phyloP scores from a whole-genome alignment of 2,113 vertebrate genomes.

The Charadrius vociferus region DNA sequence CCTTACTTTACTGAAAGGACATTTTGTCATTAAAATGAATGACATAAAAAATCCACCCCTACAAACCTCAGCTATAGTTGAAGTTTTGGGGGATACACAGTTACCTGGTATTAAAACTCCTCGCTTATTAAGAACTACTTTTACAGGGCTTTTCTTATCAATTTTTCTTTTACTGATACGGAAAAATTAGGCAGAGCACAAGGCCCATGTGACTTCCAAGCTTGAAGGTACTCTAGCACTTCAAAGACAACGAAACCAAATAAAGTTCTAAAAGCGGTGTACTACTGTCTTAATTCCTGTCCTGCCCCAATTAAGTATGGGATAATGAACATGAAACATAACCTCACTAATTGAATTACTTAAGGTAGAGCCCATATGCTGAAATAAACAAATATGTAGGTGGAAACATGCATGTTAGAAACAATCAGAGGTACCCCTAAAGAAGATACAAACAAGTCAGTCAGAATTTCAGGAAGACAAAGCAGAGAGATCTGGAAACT shows the following conservation, averaged over 20 bases:
- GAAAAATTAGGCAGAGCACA: neutral
- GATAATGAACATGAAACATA: neutral
- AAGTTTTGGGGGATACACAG: neutral
- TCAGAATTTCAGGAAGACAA: neutral
- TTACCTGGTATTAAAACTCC: neutral
- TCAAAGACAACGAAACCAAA: neutral
- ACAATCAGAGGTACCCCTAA: neutral
- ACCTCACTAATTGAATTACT: neutral
- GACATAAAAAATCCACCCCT: neutral
- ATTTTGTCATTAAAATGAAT: slow-evolving; percentile 36
- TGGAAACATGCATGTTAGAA: neutral
- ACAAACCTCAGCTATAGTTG: neutral
- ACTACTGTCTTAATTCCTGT: neutral
- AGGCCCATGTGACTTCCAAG: neutral
- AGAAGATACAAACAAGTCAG: neutral
- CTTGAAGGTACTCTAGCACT: neutral
- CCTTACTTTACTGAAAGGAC: slow-evolving; percentile 13
- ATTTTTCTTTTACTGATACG: neutral
- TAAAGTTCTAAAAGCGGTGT: neutral
- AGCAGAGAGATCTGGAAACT: neutral
- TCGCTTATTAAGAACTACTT: neutral
- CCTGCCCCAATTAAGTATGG: neutral
- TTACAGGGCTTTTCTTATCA: neutral
- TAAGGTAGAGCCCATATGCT: neutral
- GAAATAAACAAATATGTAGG: neutral